These are phyloP conservation scores for Heliconius hermathena DNA, from an alignment of 1,140 invertebrate genomes.

Conservation along the genomic window DNA sequence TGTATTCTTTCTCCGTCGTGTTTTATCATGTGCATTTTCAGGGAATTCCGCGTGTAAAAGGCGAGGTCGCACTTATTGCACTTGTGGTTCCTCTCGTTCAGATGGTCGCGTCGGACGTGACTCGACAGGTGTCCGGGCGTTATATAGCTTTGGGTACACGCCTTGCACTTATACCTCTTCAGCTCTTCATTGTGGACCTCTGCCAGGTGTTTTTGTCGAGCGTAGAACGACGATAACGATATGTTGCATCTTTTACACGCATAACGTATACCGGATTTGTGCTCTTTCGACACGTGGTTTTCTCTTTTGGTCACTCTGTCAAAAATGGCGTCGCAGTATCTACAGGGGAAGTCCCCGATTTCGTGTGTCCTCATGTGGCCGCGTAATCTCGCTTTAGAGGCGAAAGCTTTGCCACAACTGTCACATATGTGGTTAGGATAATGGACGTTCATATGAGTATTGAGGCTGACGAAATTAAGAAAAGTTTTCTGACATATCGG, in stretches of 20 bases:
- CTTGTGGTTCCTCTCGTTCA: conserved; percentile 75
- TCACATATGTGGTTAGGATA: conserved; percentile 75
- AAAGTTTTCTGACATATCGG: conserved; percentile 79
- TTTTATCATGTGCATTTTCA: conserved; percentile 90
- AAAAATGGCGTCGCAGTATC: conserved; percentile 73
- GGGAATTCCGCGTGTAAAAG: conserved; percentile 69
- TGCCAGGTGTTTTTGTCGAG: conserved; percentile 64
- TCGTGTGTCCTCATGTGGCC: conserved; percentile 78
- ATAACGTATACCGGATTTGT: conserved; percentile 66
- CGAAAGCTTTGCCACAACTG: conserved; percentile 80
- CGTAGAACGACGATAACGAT: conserved; percentile 63
- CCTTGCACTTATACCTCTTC: conserved; percentile 71
- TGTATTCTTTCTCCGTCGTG: conserved; percentile 84
- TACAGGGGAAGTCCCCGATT: conserved; percentile 66
- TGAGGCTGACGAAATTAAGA: conserved; percentile 67
- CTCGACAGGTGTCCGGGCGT: conserved; percentile 65
- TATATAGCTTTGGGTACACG: conserved; percentile 67
- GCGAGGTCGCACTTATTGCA: conserved; percentile 76
- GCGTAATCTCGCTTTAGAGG: conserved; percentile 77
- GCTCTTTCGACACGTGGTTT: conserved; percentile 69
- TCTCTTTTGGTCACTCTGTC: conserved; percentile 72
- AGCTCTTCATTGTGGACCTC: conserved; percentile 72
- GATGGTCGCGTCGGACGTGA: conserved; percentile 68
- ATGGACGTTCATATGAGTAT: conserved; percentile 77
- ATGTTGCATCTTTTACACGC: conserved; percentile 69